These are phyloP conservation scores for Climacteris rufus DNA, from an alignment of 2,113 vertebrate species.

Conservation along the genomic window DNA sequence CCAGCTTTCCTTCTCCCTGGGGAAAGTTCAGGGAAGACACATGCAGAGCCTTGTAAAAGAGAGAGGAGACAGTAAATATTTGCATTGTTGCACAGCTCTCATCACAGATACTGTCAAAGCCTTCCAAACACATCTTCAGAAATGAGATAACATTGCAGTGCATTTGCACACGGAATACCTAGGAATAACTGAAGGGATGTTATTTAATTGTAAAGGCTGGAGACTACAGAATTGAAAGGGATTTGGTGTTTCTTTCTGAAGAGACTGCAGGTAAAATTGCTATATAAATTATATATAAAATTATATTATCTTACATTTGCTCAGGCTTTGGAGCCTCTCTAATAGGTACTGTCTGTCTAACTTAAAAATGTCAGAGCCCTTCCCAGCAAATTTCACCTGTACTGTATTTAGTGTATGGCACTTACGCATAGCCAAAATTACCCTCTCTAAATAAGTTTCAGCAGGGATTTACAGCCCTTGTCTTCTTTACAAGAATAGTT, in stretches of 20 bases:
- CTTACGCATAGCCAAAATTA: not conserved
- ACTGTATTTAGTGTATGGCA: not conserved
- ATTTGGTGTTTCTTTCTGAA: not conserved
- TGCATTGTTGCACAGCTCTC: accelerated
- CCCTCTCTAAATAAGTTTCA: slow-evolving; percentile 16
- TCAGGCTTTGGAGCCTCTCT: not conserved
- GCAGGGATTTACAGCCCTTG: slow-evolving; percentile 29
- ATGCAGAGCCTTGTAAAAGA: not conserved
- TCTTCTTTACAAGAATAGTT: slow-evolving; percentile 7
- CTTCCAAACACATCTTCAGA: not conserved
- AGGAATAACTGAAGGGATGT: not conserved
- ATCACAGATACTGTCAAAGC: not conserved
- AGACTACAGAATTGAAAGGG: not conserved
- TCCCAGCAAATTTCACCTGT: slow-evolving; percentile 1
- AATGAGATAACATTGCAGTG: not conserved
- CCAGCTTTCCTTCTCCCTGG: not conserved
- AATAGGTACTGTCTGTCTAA: not conserved
- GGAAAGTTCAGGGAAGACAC: accelerated
- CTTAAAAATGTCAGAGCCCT: not conserved
- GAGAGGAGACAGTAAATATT: not conserved
- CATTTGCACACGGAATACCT: not conserved
- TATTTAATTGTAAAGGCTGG: not conserved
- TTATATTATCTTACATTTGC: not conserved
- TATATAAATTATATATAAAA: not conserved
- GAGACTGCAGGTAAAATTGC: not conserved